phyloP scores from a whole-genome alignment of 1,140 invertebrate species.

The Bombus consobrinus region DNA sequence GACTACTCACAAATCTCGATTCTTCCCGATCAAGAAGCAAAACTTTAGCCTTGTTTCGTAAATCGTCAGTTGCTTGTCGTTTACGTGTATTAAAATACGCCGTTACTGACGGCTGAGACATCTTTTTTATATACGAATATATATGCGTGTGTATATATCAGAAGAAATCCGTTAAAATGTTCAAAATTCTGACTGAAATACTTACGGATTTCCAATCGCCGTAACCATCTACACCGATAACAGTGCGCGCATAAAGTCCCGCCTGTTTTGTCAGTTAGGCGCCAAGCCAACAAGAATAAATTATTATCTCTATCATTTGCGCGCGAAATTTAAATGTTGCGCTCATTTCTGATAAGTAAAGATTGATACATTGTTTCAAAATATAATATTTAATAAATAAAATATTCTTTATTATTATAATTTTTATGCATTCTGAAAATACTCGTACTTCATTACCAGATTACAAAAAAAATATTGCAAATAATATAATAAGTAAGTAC shows the following conservation, averaged over 20 bases:
- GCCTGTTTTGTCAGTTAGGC: constrained; percentile 53
- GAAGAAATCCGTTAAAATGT: constrained; percentile 17
- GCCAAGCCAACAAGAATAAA: constrained; percentile 23
- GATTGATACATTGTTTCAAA: too few species aligned
- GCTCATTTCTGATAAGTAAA: too few species aligned
- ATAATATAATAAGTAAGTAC: too few species aligned
- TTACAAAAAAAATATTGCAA: too few species aligned
- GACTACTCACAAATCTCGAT: constrained; percentile 15
- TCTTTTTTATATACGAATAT: constrained; percentile 73
- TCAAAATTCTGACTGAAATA: background rate
- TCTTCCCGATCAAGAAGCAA: constrained; percentile 84
- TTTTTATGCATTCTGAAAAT: too few species aligned
- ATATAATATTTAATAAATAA: too few species aligned
- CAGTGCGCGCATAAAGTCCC: constrained; percentile 10
- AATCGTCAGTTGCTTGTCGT: constrained; percentile 86
- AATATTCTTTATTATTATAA: too few species aligned
- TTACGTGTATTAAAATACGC: constrained; percentile 88
- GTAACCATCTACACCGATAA: background rate
- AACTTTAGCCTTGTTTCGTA: constrained; percentile 83
- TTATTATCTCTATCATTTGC: background rate
- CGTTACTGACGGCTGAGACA: constrained; percentile 88
- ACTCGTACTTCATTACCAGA: too few species aligned
- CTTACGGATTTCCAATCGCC: background rate
- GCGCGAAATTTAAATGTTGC: constrained; percentile 10
- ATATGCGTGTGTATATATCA: constrained; percentile 38